phyloP scores from a whole-genome alignment of 1,140 invertebrate species.

The Ips typographus region DNA sequence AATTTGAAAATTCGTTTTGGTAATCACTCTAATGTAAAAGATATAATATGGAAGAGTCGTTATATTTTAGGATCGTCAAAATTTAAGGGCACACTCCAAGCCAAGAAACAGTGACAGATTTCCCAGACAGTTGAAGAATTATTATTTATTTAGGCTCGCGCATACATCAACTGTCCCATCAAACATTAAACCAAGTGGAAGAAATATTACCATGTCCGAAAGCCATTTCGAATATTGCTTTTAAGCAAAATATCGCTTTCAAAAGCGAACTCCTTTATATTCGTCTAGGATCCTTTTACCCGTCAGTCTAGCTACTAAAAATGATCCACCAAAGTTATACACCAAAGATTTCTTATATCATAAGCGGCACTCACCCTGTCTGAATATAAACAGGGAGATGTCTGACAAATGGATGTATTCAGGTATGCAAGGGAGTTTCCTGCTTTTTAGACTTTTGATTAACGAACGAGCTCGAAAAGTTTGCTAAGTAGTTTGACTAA shows the following conservation, averaged over 20 bases:
- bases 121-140: too few species aligned
- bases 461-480: slow-evolving; percentile 12
- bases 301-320: slow-evolving; percentile 9
- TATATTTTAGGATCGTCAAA: too few species aligned
- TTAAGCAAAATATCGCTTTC: slow-evolving; percentile 17
- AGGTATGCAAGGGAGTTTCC: slow-evolving; percentile 14
- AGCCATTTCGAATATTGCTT: slow-evolving; percentile 24
- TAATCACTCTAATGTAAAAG: too few species aligned
- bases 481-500: background rate
- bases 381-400: slow-evolving; percentile 20
- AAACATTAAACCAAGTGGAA: slow-evolving; percentile 12
- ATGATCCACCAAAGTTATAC: slow-evolving; percentile 14
- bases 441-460: slow-evolving; percentile 28
- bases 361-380: slow-evolving; percentile 10
- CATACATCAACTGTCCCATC: slow-evolving; percentile 12
- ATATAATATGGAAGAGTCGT: too few species aligned
- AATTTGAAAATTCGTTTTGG: too few species aligned
- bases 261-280: slow-evolving; percentile 20
- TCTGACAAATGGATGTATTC: slow-evolving; percentile 31
- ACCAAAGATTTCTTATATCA: slow-evolving; percentile 10
- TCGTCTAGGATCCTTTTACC: slow-evolving; percentile 9
- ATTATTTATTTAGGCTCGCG: too few species aligned
- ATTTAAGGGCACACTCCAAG: too few species aligned
- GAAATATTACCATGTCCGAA: slow-evolving; percentile 15
- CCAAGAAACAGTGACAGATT: too few species aligned